phyloP scores from a whole-genome alignment of 2,797 vertebrate genomes.

The Vultur gryphus region DNA sequence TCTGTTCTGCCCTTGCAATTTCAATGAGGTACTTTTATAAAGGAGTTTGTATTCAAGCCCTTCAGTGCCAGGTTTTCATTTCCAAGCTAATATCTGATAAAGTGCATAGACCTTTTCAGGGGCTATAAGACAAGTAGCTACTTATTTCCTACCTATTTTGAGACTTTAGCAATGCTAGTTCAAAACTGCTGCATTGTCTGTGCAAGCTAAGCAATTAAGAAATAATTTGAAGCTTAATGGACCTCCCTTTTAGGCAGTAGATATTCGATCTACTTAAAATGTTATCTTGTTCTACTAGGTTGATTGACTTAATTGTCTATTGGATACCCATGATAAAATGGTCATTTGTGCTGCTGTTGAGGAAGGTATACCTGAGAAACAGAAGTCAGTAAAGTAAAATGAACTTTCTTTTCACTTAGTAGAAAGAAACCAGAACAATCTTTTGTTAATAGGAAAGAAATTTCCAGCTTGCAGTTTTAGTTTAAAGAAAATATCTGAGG shows the following conservation, averaged over 20 bases:
- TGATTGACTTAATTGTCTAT: not conserved
- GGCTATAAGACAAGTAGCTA: not conserved
- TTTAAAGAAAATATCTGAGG: not conserved
- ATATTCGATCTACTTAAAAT: not conserved
- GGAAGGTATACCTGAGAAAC: not conserved
- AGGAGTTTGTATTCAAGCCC: not conserved
- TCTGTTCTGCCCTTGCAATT: not conserved
- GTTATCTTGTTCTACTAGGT: not conserved
- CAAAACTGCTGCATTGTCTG: not conserved
- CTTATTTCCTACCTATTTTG: not conserved
- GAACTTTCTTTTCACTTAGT: not conserved
- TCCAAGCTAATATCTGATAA: not conserved
- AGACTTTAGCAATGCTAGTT: not conserved
- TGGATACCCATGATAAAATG: accelerated
- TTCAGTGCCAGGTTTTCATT: not conserved
- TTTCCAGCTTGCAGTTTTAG: not conserved
- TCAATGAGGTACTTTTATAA: not conserved
- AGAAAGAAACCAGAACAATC: not conserved
- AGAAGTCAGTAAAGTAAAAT: not conserved
- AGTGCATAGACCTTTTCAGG: not conserved
- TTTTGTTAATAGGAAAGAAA: not conserved
- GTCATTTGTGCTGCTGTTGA: not conserved
- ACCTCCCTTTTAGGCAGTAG: not conserved
- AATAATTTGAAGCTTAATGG: not conserved
- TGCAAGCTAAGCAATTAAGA: not conserved